Base-by-base conservation (phyloP, 2,797 vertebrate genomes). In the Esox lucius region DNA sequence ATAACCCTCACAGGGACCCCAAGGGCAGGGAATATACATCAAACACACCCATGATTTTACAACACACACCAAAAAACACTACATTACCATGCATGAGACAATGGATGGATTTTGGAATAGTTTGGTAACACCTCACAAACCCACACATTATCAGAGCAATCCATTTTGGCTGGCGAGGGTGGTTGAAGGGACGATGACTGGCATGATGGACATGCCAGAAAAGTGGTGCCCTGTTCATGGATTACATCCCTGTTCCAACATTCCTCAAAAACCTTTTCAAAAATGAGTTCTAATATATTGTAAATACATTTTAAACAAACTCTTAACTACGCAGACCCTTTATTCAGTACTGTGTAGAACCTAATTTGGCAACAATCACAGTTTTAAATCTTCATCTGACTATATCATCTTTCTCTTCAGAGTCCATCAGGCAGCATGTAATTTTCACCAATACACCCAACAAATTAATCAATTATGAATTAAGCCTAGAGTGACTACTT, bases 201-300 rank as follows among this genome's bases (percentile, higher is more conserved):
- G 79, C 88, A 86, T 81, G 83, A 79, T 77, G 72, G 22, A 59
- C 62, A 79, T 76, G 81, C 80, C 82, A 81, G 87, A 83, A 79
- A 39, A 77, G 76, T 67, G 26, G 35, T 24, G 24, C 49, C n/a
- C 65, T 62, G 22, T 56, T 70, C 35, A 67, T 6, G 48, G 28
- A 31, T 33, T 65, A 75, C 35, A 24, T 76, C 78, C 85, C 78
- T 75, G 75, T 83, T 81, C 80, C 49, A 19, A 72, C 62, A 83
- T 81, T 80, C 75, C 78, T 83, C 65, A 11, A 53, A 69, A 68
- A 75, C 19, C 56, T 8, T 3, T 39, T 8, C 3, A 46, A 46
- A 46, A 46, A 46, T 46, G 6, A 8, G 7, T 46, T 46, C 11
- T 42, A 46, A 3, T 39, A 3, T 39, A 3, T 7, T 39, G 35